Evolutionary conservation across 2,113 vertebrate genomes (phyloP).

Genomic region (Fregata magnificens): DNA sequence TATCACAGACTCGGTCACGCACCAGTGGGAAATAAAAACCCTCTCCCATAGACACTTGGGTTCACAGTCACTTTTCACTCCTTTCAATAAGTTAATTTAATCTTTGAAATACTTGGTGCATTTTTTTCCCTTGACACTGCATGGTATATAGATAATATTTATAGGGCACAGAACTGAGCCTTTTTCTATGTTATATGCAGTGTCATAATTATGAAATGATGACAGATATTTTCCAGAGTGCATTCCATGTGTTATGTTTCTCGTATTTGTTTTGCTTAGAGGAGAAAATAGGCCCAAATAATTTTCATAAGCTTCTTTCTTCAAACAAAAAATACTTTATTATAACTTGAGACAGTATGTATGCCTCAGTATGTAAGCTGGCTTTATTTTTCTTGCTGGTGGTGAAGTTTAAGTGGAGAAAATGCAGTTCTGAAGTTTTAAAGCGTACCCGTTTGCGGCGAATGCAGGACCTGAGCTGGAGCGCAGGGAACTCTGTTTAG

Average conservation of each 20-base stretch:
- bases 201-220: background rate
- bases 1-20: slow-evolving; percentile 58
- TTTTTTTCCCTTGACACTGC: background rate
- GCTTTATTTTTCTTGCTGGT: slow-evolving; percentile 31
- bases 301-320: slow-evolving; percentile 27
- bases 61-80: slow-evolving; percentile 6
- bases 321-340: slow-evolving; percentile 33
- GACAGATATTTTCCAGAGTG: slow-evolving; percentile 55
- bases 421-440: slow-evolving; percentile 29
- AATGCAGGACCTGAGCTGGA: background rate
- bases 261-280: slow-evolving; percentile 55
- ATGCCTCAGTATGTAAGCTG: background rate
- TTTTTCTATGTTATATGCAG: slow-evolving; percentile 27
- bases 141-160: background rate
- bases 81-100: slow-evolving; percentile 14
- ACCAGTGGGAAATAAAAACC: slow-evolving; percentile 62
- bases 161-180: slow-evolving; percentile 18
- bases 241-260: slow-evolving; percentile 68
- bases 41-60: background rate
- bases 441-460: accelerated
- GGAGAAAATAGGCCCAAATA: slow-evolving; percentile 24
- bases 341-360: background rate
- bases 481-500: background rate
- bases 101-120: slow-evolving; percentile 29
- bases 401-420: slow-evolving; percentile 35